Evolutionary conservation across 1,140 invertebrate genomes (phyloP).

Genomic region (Drosophila mauritiana): DNA sequence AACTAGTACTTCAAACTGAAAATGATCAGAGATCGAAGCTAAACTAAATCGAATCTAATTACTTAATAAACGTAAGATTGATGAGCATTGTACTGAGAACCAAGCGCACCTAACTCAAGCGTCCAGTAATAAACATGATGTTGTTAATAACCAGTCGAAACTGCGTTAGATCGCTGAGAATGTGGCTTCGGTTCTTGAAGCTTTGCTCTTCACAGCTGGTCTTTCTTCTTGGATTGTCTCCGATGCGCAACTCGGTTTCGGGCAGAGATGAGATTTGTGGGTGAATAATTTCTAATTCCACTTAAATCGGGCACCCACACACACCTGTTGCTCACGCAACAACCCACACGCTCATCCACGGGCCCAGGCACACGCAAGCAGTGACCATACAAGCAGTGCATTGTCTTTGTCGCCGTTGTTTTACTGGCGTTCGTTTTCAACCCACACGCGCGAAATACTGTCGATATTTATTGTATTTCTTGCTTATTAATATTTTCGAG

Average conservation of each 20-base stretch:
- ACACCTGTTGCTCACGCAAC: conserved; percentile 31
- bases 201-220: neutral
- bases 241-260: conserved; percentile 14
- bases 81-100: too few relatives aligned
- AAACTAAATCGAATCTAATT: too few relatives aligned
- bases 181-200: neutral
- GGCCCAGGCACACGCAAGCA: neutral
- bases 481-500: conserved; percentile 66
- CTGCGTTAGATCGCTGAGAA: neutral
- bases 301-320: conserved; percentile 34
- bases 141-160: neutral
- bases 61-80: too few relatives aligned
- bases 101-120: too few relatives aligned
- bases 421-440: conserved; percentile 58
- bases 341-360: conserved; percentile 1
- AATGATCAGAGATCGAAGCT: too few relatives aligned
- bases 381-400: conserved; percentile 51
- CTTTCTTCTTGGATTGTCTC: conserved; percentile 5
- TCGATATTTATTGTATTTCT: conserved; percentile 76
- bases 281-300: conserved; percentile 64
- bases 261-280: conserved; percentile 47
- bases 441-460: conserved; percentile 57
- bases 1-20: too few relatives aligned
- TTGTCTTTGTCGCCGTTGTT: conserved; percentile 49
- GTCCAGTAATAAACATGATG: too few relatives aligned